Base-by-base conservation (phyloP, 1,140 invertebrate species). In the Heliothis virescens region DNA sequence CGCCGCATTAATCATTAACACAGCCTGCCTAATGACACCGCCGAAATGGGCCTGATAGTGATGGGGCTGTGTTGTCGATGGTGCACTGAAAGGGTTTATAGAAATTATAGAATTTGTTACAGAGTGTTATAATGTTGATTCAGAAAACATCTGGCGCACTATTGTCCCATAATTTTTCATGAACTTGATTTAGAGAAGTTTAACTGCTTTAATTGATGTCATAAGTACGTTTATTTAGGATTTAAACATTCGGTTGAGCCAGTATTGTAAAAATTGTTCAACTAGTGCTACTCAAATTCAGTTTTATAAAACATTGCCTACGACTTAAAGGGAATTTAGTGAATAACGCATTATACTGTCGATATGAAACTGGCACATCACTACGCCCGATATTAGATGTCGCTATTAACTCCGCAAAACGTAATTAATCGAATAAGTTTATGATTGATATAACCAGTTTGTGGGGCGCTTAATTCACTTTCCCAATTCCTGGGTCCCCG, bases 371-470 rank as follows among this genome's bases (percentile, higher is more conserved):
- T 3, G 21, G 41, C 65, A 81, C 92, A 86, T 83, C 92, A 85
- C 92, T 94, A 85, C 75, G 65, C 57, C 82, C 87, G 86, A 93
- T 94, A 94, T 93, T 93, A 93, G 91, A 93, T 94, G 93, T 94
- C 92, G 92, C 93, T 94, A 94, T 94, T 94, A 94, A 94, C 92
- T 94, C 92, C 93, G 92, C 93, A 94, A 94, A 94, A 94, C 92
- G 93, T 94, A 94, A 94, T 94, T 94, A 94, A 94, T 94, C 91
- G 93, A 94, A 94, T 94, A 94, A 94, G 91, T 94, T 94, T 94
- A 94, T 94, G 93, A 94, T 94, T 94, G 93, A 94, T 94, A 94
- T 94, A 94, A 94, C 93, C 93, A 94, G 93, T 94, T 94, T 94
- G 91, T 84, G 92, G 91, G 91, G 91, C 87, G 91, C 90, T 92